Percentiles rank a stretch among this genome's conserved stretches.
These are phyloP conservation scores for Yponomeuta malinellus DNA, from an alignment of 2,888 invertebrate species.

Conservation along the genomic window DNA sequence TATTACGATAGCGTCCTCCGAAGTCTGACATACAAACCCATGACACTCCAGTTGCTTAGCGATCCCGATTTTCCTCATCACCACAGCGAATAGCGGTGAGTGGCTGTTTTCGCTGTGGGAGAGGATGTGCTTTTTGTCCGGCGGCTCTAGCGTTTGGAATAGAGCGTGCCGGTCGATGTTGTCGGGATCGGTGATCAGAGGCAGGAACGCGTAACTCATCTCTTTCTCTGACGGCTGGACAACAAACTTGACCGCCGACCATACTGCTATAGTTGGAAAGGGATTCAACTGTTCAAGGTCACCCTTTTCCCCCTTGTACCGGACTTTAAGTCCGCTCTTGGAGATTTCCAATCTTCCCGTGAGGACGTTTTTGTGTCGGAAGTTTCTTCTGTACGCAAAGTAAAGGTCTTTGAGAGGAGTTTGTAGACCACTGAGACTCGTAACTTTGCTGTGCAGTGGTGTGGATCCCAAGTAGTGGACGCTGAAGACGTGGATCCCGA, in stretches of 20 bases:
- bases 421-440: conserved; percentile 88
- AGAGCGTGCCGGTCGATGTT: conserved; percentile 83
- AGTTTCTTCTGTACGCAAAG: conserved; percentile 75
- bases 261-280: conserved; percentile 93
- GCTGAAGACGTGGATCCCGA: conserved; percentile 77
- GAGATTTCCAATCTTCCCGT: conserved; percentile 81
- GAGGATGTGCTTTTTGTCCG: conserved; percentile 75
- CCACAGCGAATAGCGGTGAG: conserved; percentile 92
- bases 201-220: conserved; percentile 85
- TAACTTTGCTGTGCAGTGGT: conserved; percentile 85
- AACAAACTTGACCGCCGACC: conserved; percentile 93
- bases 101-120: conserved; percentile 79
- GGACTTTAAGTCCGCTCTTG: conserved; percentile 82
- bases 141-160: conserved; percentile 73
- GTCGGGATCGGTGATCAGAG: conserved; percentile 88
- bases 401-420: conserved; percentile 86
- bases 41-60: conserved; percentile 91
- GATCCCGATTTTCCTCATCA: conserved; percentile 88
- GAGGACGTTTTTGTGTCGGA: conserved; percentile 67
- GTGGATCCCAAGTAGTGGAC: conserved; percentile 90
- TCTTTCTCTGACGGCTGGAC: conserved; percentile 77
- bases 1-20: conserved; percentile 93
- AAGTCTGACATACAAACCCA: conserved; percentile 91
- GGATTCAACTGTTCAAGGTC: conserved; percentile 83
- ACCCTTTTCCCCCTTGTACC: conserved; percentile 78